Evolutionary conservation across 2,113 vertebrate species (phyloP), one percentile per base, ranked within the genome.

Genomic region (Eubucco bourcierii): DNA sequence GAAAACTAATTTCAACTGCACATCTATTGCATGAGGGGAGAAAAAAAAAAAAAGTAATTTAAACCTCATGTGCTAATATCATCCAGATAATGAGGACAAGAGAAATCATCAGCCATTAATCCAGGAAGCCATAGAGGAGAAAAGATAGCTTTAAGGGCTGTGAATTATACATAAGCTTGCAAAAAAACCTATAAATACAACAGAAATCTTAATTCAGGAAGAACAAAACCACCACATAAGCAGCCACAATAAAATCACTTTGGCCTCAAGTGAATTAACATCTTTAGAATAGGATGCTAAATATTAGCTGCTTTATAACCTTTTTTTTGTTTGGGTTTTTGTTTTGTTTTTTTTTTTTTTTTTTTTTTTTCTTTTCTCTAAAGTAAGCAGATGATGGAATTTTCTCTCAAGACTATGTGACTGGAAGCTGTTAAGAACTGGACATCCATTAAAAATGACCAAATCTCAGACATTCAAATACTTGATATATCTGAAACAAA

Each of bases 401-500:
- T 73, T 86, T 91, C 78, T 77, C 72, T 52, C 34, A 79, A 79
- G 41, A 39, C 21, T 87, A 46, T 52, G 52, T 24, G 59, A 87
- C 33, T 94, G 72, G 61, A 95, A 85, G 72, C 61, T 95, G 18
- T 66, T 86, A 91, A 74, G 58, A 55, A 75, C n/a, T 87, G 27
- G 46, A 25, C 15, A 84, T 41, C 64, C 75, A 80, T 75, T 88
- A 81, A 80, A 80, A 89, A 74, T 59, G 4, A 65, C 14, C 46
- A 61, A 81, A 66, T 4, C 75, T 87, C 59, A 84, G 58, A 80
- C 39, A 72, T 72, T 73, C 37, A 91, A 86, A 71, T 78, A 85
- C 12, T 75, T 90, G 29, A 80, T 71, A 33, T 84, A 87, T 34
- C n/a, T 95, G 85, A 95, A 95, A 93, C 34, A 87, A 84, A 84